phyloP scores from a whole-genome alignment of 2,113 vertebrate genomes.

The Chlorodrepanis virens region DNA sequence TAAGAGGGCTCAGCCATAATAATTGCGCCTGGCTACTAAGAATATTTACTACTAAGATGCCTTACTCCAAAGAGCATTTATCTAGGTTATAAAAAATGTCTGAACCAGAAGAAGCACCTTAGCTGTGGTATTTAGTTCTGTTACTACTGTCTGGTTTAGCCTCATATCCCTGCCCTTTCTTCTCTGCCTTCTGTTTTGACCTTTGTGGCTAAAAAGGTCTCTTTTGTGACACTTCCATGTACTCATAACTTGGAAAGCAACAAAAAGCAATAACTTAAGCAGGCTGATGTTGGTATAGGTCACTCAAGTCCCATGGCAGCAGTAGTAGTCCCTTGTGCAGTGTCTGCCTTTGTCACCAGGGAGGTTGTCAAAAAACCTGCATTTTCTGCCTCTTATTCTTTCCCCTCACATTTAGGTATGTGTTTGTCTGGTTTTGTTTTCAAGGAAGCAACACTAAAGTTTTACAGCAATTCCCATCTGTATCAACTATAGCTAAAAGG shows the following conservation, averaged over 20 bases:
- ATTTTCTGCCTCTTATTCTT: neutral
- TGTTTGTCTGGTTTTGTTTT: neutral
- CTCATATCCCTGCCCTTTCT: neutral
- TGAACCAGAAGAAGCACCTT: neutral
- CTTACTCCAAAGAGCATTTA: neutral
- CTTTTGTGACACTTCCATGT: neutral
- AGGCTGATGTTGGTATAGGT: neutral
- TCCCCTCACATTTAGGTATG: neutral
- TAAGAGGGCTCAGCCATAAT: neutral
- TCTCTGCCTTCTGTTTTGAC: neutral
- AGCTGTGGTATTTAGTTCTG: neutral
- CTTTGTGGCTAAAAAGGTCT: neutral
- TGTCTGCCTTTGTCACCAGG: neutral
- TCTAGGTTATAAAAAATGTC: fast-evolving
- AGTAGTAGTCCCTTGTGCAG: neutral
- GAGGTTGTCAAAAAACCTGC: neutral
- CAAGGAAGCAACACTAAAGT: neutral
- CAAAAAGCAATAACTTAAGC: neutral
- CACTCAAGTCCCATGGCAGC: neutral
- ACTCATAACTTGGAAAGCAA: neutral
- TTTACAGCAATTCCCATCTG: neutral
- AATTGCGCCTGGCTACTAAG: neutral
- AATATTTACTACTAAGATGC: neutral
- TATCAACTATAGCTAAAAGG: neutral
- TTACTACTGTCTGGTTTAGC: neutral